Evolutionary conservation across 2,888 invertebrate genomes (phyloP).

Genomic region (Nephrotoma appendiculata): DNA sequence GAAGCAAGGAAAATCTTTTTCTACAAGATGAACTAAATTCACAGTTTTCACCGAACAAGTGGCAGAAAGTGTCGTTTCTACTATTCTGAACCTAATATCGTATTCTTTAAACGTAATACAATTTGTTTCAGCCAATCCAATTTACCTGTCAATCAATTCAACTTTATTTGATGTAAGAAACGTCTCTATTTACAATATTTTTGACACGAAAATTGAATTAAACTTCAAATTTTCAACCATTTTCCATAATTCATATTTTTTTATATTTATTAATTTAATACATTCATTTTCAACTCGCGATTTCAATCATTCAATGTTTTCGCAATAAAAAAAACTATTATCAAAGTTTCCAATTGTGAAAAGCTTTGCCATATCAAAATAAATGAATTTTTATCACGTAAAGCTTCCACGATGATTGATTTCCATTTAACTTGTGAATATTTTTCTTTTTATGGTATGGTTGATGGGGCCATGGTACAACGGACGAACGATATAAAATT

Average conservation of each 20-base stretch:
- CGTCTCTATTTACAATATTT: neutral
- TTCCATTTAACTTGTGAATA: too few species aligned
- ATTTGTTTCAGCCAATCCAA: neutral
- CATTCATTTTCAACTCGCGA: neutral
- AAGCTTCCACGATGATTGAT: neutral
- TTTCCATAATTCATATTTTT: neutral
- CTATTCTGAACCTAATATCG: too few species aligned
- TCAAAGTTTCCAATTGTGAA: neutral
- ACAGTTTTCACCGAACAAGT: too few species aligned
- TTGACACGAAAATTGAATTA: neutral
- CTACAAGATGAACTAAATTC: too few species aligned
- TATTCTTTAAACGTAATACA: too few species aligned
- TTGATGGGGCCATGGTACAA: neutral
- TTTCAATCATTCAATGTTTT: neutral
- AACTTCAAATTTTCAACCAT: neutral
- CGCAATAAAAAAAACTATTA: neutral
- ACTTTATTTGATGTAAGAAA: too few species aligned
- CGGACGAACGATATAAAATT: neutral
- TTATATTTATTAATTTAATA: neutral
- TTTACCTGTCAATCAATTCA: neutral
- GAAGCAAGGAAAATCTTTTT: too few species aligned
- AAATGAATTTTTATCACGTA: neutral
- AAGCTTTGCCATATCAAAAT: neutral
- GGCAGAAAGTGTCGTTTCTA: too few species aligned
- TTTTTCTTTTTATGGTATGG: neutral